Conservation (phyloP, 2,888 invertebrate species). For the Erebia aethiops region DNA sequence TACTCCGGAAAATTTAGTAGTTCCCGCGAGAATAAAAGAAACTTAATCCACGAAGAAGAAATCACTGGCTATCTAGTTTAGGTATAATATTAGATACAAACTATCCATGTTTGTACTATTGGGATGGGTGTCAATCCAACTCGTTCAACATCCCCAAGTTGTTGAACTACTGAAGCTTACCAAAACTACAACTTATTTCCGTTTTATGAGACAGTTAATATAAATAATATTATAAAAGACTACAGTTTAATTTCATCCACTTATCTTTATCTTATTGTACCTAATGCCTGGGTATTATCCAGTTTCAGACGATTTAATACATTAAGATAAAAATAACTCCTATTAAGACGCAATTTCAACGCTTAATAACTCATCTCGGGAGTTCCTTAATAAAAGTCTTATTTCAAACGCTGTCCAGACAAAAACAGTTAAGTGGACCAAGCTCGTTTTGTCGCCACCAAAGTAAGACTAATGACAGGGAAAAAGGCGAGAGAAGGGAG, state of each 20-base stretch:
- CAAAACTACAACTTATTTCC: too few species aligned
- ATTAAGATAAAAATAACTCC: slow-evolving; percentile 2
- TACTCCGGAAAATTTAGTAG: too few species aligned
- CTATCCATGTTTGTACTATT: too few species aligned
- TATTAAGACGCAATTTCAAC: slow-evolving; percentile 3
- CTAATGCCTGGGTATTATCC: not conserved
- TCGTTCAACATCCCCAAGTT: too few species aligned
- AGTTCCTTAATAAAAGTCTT: slow-evolving; percentile 16
- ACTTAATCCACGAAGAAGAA: too few species aligned
- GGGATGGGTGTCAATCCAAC: too few species aligned
- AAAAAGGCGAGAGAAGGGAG: slow-evolving; percentile 25
- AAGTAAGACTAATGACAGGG: slow-evolving; percentile 38
- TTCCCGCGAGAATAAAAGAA: too few species aligned
- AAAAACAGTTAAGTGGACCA: slow-evolving; percentile 21
- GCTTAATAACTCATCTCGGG: slow-evolving; percentile 16
- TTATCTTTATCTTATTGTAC: slow-evolving; percentile 1
- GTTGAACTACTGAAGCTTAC: too few species aligned
- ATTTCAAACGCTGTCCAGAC: slow-evolving; percentile 18
- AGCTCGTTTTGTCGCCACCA: slow-evolving; percentile 18
- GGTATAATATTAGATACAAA: too few species aligned
- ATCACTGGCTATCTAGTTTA: too few species aligned
- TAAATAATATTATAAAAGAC: too few species aligned
- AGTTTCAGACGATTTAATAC: not conserved
- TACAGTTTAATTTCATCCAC: not conserved
- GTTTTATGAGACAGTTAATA: too few species aligned